Conservation (phyloP, 2,113 vertebrate genomes). For the Stomatorhinus ivindoensis region DNA sequence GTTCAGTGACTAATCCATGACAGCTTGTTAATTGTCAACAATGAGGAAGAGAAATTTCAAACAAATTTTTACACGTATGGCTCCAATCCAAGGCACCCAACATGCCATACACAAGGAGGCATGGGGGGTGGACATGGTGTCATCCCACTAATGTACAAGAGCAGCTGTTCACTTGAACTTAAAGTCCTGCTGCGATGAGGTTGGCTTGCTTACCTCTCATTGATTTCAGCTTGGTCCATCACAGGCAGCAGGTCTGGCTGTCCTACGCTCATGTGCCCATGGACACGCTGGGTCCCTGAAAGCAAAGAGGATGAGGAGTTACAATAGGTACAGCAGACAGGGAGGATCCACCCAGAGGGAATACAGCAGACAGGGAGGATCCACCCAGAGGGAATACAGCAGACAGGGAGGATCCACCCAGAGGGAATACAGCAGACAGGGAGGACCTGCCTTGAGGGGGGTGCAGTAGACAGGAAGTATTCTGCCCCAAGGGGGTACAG, state of each 20-base stretch:
- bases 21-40: not conserved
- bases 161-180: not conserved
- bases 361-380: not conserved
- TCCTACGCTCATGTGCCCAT: slow-evolving; percentile 71
- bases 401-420: not conserved
- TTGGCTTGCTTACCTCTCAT: slow-evolving; percentile 76
- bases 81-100: not conserved
- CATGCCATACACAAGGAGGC: not conserved
- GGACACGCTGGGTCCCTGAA: slow-evolving; percentile 59
- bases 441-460: no score
- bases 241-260: slow-evolving; percentile 76
- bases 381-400: not conserved
- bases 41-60: not conserved
- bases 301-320: slow-evolving; percentile 27
- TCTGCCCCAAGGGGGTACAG: no score
- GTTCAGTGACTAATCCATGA: not conserved
- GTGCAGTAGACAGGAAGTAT: not conserved
- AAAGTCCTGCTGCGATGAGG: not conserved
- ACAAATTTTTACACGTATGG: not conserved
- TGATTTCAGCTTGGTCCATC: slow-evolving; percentile 87
- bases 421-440: not conserved
- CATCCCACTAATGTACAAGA: not conserved
- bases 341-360: not conserved
- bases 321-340: not conserved
- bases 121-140: not conserved